These are phyloP conservation scores for Drosophila vallismaia DNA, from an alignment of 2,888 invertebrate species.

Conservation along the genomic window DNA sequence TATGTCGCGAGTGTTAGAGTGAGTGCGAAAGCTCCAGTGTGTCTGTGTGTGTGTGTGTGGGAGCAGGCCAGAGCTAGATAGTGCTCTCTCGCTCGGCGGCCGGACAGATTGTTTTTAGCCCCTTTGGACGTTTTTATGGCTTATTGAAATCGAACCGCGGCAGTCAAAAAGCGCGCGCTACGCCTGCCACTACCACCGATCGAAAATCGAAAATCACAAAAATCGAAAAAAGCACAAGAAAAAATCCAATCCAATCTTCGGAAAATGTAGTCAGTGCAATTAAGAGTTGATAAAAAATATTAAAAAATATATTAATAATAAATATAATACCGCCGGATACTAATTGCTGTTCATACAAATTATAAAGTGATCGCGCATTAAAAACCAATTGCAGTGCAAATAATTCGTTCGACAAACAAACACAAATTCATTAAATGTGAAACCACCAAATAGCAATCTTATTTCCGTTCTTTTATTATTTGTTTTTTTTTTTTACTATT, in stretches of 20 bases:
- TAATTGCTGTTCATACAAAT: conserved; percentile 56
- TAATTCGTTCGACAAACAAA: conserved; percentile 51
- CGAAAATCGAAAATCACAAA: no score
- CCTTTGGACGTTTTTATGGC: conserved; percentile 63
- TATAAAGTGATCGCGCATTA: conserved; percentile 75
- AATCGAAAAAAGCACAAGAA: no score
- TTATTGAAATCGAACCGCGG: conserved; percentile 64
- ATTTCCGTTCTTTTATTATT: conserved; percentile 16
- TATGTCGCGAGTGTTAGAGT: not conserved
- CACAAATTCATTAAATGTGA: conserved; percentile 48
- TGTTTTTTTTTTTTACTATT: conserved; percentile 2
- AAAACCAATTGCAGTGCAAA: conserved; percentile 71
- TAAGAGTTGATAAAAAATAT: not conserved
- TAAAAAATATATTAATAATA: conserved; percentile 13
- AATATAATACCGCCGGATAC: conserved; percentile 2
- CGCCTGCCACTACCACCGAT: conserved; percentile 49
- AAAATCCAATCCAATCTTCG: conserved; percentile 12
- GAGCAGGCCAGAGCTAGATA: conserved; percentile 15
- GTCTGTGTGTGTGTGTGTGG: no score
- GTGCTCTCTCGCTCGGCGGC: conserved; percentile 5
- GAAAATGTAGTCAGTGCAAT: conserved; percentile 38
- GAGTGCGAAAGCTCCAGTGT: conserved; percentile 11
- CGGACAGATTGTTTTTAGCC: conserved; percentile 35
- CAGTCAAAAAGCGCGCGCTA: conserved; percentile 74
- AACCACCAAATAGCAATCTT: not conserved